These are phyloP conservation scores for Ectemnius continuus DNA, from an alignment of 2,888 invertebrate species.

Conservation along the genomic window DNA sequence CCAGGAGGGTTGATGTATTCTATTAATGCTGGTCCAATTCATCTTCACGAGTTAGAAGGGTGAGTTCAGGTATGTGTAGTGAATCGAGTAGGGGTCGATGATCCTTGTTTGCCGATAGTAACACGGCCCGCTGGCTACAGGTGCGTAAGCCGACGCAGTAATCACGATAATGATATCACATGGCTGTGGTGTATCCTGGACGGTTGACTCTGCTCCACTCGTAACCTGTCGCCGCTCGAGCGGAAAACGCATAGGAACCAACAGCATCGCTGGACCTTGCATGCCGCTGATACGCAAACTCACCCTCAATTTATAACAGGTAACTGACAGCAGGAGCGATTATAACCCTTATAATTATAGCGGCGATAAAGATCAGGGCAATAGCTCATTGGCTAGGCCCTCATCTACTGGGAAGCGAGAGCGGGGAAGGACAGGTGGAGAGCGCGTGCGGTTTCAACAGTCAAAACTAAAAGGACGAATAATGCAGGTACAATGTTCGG, in stretches of 20 bases:
- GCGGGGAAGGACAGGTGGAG: constrained; percentile 24
- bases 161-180: constrained; percentile 6
- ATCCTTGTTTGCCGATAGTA: constrained; percentile 7
- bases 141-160: constrained; percentile 5
- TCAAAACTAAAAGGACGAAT: too few relatives aligned
- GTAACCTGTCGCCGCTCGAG: not conserved
- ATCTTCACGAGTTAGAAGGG: too few relatives aligned
- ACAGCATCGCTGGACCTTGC: too few relatives aligned
- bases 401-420: not conserved
- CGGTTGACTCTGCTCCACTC: not conserved
- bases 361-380: too few relatives aligned
- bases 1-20: too few relatives aligned
- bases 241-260: not conserved
- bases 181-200: not conserved
- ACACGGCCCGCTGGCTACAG: constrained; percentile 1
- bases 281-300: too few relatives aligned
- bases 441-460: not conserved
- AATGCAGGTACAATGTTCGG: constrained; percentile 1
- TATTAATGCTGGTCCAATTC: too few relatives aligned
- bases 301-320: too few relatives aligned
- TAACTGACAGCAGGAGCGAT: too few relatives aligned
- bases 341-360: too few relatives aligned
- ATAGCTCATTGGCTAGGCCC: too few relatives aligned
- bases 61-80: too few relatives aligned
- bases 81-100: not conserved